These are phyloP conservation scores for Manis javanica DNA, from an alignment of 2,797 vertebrate genomes.

Conservation along the genomic window DNA sequence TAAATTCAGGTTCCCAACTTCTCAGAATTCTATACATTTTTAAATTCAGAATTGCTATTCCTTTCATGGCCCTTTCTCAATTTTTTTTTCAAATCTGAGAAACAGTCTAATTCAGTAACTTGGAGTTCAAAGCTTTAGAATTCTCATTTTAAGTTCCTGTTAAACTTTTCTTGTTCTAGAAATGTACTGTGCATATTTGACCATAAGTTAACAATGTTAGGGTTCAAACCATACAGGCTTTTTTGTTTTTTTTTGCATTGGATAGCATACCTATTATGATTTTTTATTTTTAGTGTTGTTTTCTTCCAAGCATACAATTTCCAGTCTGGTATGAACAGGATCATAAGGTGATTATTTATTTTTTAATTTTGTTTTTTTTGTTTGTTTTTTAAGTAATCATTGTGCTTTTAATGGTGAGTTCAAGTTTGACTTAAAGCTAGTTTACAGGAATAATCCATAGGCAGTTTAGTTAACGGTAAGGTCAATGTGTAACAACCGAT, in stretches of 20 bases:
- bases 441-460: background rate
- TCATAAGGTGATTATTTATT: background rate
- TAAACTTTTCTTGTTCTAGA: conserved; percentile 14
- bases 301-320: conserved; percentile 16
- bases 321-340: conserved; percentile 24
- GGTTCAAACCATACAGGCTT: background rate
- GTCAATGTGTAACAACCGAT: background rate
- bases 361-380: background rate
- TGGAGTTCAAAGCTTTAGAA: conserved; percentile 13
- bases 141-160: background rate
- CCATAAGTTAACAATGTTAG: background rate
- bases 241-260: background rate
- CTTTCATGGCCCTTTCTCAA: background rate
- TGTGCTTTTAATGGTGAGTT: background rate
- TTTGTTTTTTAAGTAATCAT: background rate
- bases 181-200: conserved; percentile 17
- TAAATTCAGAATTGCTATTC: background rate
- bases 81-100: background rate
- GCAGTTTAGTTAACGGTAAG: background rate
- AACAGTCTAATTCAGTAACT: background rate
- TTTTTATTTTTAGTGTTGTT: background rate
- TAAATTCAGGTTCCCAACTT: background rate
- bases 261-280: background rate
- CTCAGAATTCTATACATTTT: background rate
- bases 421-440: conserved; percentile 24